Conservation (phyloP, 1,140 invertebrate genomes). For the Laodelphax striatellus region DNA sequence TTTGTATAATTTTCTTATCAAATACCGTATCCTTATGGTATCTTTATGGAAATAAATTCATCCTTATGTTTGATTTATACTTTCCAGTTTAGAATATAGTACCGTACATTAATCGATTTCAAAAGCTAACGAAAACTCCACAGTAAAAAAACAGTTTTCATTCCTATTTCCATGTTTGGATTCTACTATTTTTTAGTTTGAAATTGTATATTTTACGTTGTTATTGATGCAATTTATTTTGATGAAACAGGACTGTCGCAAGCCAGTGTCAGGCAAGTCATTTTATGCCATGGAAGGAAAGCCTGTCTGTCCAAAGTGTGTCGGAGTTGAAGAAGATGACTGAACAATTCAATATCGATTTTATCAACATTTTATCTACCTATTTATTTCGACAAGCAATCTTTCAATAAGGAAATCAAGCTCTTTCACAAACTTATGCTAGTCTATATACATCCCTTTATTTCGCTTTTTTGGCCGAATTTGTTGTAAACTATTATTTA, state of each 20-base stretch:
- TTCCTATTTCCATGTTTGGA: slow-evolving; percentile 6
- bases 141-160: too few relatives aligned
- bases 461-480: too few relatives aligned
- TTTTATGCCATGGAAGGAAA: slow-evolving; percentile 92
- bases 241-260: slow-evolving; percentile 73
- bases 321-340: slow-evolving; percentile 79
- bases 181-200: neutral
- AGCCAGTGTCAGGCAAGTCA: slow-evolving; percentile 79
- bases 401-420: neutral
- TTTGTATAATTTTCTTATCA: slow-evolving; percentile 16
- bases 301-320: slow-evolving; percentile 80
- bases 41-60: too few relatives aligned
- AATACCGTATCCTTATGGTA: too few relatives aligned
- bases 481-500: too few relatives aligned
- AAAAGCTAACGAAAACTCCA: too few relatives aligned
- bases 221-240: slow-evolving; percentile 5
- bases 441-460: too few relatives aligned
- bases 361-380: neutral
- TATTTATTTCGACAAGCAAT: neutral
- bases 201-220: neutral
- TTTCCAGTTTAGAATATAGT: too few relatives aligned
- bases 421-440: neutral
- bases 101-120: too few relatives aligned
- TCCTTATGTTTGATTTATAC: too few relatives aligned
- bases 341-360: slow-evolving; percentile 34